A percentile compares a stretch with the other conserved stretches of the same genome.
These are phyloP conservation scores for Perizoma flavofasciatum DNA, from an alignment of 2,888 invertebrate species.

Conservation along the genomic window DNA sequence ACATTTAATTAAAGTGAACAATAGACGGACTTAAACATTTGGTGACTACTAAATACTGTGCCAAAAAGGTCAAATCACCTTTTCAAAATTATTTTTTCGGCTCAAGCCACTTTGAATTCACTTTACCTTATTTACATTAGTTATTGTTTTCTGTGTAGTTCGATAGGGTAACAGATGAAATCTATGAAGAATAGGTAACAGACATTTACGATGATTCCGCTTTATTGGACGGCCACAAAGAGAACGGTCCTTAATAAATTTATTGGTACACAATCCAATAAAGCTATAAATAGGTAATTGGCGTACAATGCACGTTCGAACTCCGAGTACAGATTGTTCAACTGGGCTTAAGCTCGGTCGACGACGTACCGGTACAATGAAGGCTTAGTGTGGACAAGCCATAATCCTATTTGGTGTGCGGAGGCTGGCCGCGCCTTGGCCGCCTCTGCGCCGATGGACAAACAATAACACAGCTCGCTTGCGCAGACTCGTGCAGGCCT, in stretches of 20 bases:
- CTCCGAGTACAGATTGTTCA: constrained; percentile 47
- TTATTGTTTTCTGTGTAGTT: background rate
- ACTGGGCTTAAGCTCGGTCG: constrained; percentile 43
- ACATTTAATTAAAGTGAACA: no score
- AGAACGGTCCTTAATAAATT: constrained; percentile 38
- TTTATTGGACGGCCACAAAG: constrained; percentile 34
- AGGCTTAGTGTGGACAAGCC: constrained; percentile 54
- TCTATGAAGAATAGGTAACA: constrained; percentile 16
- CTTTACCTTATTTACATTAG: background rate
- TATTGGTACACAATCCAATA: constrained; percentile 43
- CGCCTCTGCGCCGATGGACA: constrained; percentile 42
- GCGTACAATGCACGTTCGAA: constrained; percentile 46
- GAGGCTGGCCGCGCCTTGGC: constrained; percentile 30
- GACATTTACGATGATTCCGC: constrained; percentile 33
- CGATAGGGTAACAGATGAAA: background rate
- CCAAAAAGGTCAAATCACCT: no score
- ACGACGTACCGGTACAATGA: constrained; percentile 54
- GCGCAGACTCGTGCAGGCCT: constrained; percentile 36
- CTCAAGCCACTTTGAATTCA: constrained; percentile 2
- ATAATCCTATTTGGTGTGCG: constrained; percentile 61
- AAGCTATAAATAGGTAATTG: constrained; percentile 45
- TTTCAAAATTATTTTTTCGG: no score
- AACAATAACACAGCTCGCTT: constrained; percentile 57
- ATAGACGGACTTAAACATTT: no score
- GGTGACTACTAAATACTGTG: no score